phyloP scores from a whole-genome alignment of 2,797 vertebrate genomes.

The Micrastur ruficollis region DNA sequence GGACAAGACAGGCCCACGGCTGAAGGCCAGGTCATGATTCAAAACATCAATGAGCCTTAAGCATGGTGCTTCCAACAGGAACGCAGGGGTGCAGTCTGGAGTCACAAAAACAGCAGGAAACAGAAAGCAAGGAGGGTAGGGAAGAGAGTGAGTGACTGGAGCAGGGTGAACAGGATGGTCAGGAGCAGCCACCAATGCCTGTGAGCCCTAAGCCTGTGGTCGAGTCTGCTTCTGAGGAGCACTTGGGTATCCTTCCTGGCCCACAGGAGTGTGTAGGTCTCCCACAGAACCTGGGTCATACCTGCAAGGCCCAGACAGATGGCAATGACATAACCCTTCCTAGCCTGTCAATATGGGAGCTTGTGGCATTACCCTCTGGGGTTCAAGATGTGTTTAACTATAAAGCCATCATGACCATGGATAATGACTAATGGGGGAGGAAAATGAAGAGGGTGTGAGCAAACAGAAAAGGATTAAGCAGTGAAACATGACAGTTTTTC shows the following conservation, averaged over 20 bases:
- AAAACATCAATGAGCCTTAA: not conserved
- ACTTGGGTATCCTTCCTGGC: not conserved
- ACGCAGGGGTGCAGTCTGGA: not conserved
- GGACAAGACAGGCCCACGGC: not conserved
- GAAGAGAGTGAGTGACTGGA: accelerated
- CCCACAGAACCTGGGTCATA: not conserved
- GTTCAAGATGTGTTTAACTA: not conserved
- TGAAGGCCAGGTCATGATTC: not conserved
- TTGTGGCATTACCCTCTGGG: not conserved
- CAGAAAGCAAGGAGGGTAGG: not conserved
- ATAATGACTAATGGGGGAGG: not conserved
- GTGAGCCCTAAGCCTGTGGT: accelerated
- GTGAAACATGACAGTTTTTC: not conserved
- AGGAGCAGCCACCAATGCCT: not conserved
- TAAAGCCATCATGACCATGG: not conserved
- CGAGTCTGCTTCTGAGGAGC: not conserved
- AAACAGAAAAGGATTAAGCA: not conserved
- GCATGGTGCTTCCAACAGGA: not conserved
- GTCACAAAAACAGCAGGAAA: not conserved
- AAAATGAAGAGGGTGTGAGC: not conserved
- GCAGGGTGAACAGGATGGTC: not conserved
- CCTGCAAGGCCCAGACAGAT: not conserved
- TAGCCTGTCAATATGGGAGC: not conserved
- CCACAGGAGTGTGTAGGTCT: not conserved
- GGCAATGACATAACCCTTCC: not conserved